phyloP scores from a whole-genome alignment of 2,113 vertebrate genomes.

The Phrynosoma blainvillii region DNA sequence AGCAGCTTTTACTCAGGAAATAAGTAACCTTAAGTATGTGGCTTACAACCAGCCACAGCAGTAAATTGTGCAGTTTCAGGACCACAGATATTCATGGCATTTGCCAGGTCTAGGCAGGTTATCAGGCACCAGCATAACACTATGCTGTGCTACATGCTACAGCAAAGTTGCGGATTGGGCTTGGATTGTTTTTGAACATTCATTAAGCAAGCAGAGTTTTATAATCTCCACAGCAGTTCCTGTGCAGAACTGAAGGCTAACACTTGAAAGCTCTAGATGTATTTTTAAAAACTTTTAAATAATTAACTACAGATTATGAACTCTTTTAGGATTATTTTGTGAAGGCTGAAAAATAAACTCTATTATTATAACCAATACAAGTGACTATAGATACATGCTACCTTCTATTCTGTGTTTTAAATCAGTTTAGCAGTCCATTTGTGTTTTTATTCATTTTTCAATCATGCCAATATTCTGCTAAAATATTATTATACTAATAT shows the following conservation, averaged over 20 bases:
- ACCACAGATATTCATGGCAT: not conserved
- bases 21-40: not conserved
- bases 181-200: not conserved
- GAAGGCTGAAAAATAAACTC: slow-evolving; percentile 14
- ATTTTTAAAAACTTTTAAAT: not conserved
- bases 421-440: slow-evolving; percentile 12
- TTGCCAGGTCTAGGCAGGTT: not conserved
- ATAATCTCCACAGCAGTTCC: not conserved
- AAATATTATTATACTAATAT: not conserved
- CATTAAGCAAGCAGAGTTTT: not conserved
- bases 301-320: slow-evolving; percentile 24
- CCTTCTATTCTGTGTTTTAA: not conserved
- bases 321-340: slow-evolving; percentile 1
- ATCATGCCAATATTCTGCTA: not conserved
- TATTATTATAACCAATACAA: slow-evolving; percentile 6
- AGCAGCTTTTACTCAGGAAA: not conserved
- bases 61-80: not conserved
- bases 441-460: not conserved
- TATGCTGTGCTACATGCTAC: not conserved
- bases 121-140: not conserved
- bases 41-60: not conserved
- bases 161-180: not conserved
- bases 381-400: not conserved
- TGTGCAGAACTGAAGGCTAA: not conserved
- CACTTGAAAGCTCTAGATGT: not conserved